Evolutionary conservation across 2,888 invertebrate species (phyloP).

Genomic region (Pheosia gnoma): DNA sequence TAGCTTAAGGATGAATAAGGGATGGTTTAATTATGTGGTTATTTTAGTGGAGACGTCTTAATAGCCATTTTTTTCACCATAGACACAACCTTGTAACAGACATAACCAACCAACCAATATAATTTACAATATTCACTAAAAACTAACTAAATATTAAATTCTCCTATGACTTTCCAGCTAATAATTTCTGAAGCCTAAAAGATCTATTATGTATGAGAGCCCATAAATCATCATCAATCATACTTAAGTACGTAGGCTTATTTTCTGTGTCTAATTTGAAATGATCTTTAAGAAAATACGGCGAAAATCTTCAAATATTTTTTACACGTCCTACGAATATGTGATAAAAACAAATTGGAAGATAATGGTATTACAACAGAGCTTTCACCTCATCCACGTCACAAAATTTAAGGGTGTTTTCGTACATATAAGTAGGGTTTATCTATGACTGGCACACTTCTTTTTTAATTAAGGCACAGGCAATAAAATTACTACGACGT

Average conservation of each 20-base stretch:
- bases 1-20: conserved; percentile 17
- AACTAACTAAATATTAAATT: not conserved
- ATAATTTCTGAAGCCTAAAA: not conserved
- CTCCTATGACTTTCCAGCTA: not conserved
- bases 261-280: not conserved
- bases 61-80: no score
- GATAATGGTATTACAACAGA: no score
- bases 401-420: not conserved
- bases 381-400: not conserved
- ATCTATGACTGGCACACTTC: no score
- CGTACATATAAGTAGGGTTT: no score
- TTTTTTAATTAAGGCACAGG: no score
- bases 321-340: not conserved
- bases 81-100: no score
- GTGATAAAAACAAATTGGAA: no score
- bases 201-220: not conserved
- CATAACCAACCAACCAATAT: no score
- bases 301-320: not conserved
- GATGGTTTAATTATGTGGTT: not conserved
- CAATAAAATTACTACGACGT: no score
- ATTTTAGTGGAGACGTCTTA: no score
- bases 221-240: conserved; percentile 17
- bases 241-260: not conserved
- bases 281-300: not conserved
- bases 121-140: no score